Percentiles rank a stretch among this genome's conserved stretches.
These are phyloP conservation scores for Sterna hirundo DNA, from an alignment of 2,113 vertebrate genomes.

Conservation along the genomic window DNA sequence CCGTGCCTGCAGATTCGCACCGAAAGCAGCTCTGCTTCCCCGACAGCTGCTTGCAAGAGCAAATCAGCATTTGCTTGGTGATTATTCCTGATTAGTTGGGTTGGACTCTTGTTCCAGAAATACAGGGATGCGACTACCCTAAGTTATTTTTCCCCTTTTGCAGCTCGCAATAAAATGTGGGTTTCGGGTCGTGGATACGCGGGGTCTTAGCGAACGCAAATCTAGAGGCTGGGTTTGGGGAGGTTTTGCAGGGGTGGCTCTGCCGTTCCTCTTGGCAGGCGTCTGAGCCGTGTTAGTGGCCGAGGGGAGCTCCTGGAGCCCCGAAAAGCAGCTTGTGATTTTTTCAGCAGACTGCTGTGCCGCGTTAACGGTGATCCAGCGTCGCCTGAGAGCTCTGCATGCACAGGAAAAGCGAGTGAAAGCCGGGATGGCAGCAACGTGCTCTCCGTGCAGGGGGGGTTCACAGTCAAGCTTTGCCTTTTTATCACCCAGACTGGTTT, in stretches of 20 bases:
- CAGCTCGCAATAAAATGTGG: background rate
- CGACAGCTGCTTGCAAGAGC: too few species aligned
- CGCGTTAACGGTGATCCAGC: background rate
- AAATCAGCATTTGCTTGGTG: background rate
- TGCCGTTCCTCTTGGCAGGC: too few species aligned
- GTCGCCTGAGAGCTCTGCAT: accelerated
- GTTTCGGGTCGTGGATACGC: accelerated
- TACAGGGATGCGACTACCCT: accelerated
- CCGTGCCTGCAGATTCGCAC: accelerated
- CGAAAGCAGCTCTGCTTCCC: background rate
- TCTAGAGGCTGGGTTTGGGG: background rate
- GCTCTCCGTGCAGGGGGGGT: accelerated
- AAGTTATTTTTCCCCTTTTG: background rate
- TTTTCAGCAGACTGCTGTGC: background rate
- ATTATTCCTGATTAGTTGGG: background rate
- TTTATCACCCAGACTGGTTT: background rate
- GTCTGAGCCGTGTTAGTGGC: accelerated
- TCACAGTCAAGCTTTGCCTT: background rate
- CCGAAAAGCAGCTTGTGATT: background rate
- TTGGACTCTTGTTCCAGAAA: background rate
- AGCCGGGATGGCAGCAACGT: accelerated
- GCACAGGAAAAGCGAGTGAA: accelerated
- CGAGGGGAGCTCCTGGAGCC: background rate
- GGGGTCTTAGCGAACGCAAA: background rate
- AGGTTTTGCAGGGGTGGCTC: background rate